These are phyloP conservation scores for Odontophorus gujanensis DNA, from an alignment of 2,113 vertebrate genomes.

Conservation along the genomic window DNA sequence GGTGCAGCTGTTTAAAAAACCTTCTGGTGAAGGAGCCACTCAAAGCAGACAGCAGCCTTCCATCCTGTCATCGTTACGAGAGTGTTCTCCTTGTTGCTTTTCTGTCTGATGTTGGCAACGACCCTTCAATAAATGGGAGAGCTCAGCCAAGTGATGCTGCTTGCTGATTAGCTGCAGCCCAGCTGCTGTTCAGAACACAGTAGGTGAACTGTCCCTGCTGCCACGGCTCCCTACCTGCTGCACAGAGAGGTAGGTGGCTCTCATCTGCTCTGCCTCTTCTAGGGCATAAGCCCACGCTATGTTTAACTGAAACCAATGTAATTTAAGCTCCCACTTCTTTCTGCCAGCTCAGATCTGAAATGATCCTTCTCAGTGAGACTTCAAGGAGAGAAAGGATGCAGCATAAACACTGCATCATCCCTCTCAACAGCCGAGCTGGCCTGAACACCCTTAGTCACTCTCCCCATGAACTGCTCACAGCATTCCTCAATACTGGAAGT, in stretches of 20 bases:
- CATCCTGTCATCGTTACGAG: neutral
- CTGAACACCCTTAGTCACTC: neutral
- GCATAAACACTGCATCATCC: neutral
- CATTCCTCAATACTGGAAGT: neutral
- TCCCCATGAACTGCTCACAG: neutral
- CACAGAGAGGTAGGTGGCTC: neutral
- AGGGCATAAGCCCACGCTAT: neutral
- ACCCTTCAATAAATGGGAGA: neutral
- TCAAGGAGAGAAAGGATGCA: neutral
- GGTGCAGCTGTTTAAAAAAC: neutral
- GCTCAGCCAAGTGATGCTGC: conserved; percentile 5
- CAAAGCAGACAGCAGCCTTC: conserved; percentile 34
- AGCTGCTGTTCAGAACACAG: neutral
- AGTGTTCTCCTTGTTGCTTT: neutral
- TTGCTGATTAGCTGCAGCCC: neutral
- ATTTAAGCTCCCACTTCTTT: neutral
- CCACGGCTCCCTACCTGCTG: neutral
- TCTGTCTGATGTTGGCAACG: conserved; percentile 1
- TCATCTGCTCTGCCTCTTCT: neutral
- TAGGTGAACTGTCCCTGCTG: neutral
- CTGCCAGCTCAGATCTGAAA: neutral
- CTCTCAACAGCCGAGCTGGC: neutral
- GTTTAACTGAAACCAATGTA: neutral
- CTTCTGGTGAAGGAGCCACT: neutral
- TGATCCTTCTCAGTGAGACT: fast-evolving